Evolutionary conservation across 2,113 vertebrate genomes (phyloP).

Genomic region (Aphelocoma coerulescens): DNA sequence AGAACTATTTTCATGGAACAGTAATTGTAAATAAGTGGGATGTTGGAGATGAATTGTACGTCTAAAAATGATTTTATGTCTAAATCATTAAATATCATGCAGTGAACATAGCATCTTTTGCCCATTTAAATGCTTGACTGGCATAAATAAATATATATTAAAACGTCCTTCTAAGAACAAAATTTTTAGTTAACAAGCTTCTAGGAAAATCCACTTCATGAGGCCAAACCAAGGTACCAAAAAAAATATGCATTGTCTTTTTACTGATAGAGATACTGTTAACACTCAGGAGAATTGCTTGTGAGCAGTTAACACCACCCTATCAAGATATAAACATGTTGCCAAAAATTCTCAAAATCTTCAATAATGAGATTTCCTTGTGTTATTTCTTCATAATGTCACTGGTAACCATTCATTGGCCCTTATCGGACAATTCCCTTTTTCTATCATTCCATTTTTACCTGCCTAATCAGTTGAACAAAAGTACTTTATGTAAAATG

Average conservation of each 20-base stretch:
- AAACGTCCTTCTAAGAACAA: neutral
- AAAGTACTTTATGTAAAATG: slow-evolving; percentile 79
- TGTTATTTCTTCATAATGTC: slow-evolving; percentile 12
- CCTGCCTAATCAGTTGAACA: slow-evolving; percentile 76
- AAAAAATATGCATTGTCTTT: neutral
- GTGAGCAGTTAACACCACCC: neutral
- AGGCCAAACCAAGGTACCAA: neutral
- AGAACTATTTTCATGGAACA: neutral
- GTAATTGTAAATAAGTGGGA: neutral
- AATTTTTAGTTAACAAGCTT: neutral
- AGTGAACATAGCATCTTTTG: neutral
- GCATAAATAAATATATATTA: neutral
- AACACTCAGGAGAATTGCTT: neutral
- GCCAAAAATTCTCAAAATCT: neutral
- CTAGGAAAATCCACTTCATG: neutral
- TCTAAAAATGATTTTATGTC: neutral
- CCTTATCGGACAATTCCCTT: slow-evolving; percentile 66
- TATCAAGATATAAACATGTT: neutral
- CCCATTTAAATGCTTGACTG: neutral
- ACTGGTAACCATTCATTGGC: slow-evolving; percentile 54
- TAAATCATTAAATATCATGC: neutral
- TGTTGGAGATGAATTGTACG: neutral
- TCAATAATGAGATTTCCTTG: neutral
- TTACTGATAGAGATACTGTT: neutral
- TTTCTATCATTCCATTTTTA: slow-evolving; percentile 73